These are phyloP conservation scores for Morpho deidamia DNA, from an alignment of 2,888 invertebrate species.

Conservation along the genomic window DNA sequence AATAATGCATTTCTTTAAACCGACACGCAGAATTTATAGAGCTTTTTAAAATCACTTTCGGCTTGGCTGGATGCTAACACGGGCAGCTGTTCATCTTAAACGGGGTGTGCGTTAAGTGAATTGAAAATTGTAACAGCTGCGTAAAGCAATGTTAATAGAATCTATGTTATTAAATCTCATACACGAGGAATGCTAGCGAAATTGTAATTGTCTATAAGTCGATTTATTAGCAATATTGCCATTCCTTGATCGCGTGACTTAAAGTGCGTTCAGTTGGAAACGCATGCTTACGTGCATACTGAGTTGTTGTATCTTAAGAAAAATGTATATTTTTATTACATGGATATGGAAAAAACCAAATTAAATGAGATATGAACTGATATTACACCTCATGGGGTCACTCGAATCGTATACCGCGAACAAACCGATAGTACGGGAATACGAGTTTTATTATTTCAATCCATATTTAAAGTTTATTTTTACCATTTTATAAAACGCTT, in stretches of 20 bases:
- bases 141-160: constrained; percentile 34
- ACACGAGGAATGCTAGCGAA: constrained; percentile 16
- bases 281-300: background rate
- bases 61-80: constrained; percentile 27
- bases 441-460: too few species aligned
- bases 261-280: constrained; percentile 1
- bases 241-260: constrained; percentile 5
- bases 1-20: constrained; percentile 39
- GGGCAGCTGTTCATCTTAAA: constrained; percentile 56
- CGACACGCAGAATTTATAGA: constrained; percentile 37
- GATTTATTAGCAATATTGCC: constrained; percentile 2
- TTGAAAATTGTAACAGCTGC: constrained; percentile 39
- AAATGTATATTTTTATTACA: too few species aligned
- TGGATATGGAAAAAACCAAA: too few species aligned
- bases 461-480: too few species aligned
- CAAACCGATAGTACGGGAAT: too few species aligned
- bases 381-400: too few species aligned
- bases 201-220: constrained; percentile 11
- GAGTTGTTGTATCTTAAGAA: too few species aligned
- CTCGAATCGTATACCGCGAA: too few species aligned
- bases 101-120: constrained; percentile 43
- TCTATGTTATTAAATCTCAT: constrained; percentile 10
- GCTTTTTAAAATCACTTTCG: constrained; percentile 38
- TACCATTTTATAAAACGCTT: too few species aligned
- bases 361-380: too few species aligned